Base-by-base conservation (phyloP, 2,797 vertebrate genomes). In the Falco novaeseelandiae region DNA sequence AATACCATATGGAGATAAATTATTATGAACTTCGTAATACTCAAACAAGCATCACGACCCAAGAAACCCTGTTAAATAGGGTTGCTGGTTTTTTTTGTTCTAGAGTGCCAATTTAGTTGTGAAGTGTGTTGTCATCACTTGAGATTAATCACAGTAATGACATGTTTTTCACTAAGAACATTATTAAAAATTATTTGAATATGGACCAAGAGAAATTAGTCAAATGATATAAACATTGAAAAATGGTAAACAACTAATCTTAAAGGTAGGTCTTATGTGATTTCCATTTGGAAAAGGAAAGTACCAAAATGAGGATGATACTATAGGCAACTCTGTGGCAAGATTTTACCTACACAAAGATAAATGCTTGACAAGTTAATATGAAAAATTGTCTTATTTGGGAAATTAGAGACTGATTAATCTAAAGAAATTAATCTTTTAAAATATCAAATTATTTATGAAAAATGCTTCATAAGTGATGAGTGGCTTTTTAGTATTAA, bases 61-160 rank as follows among this genome's bases (percentile, higher is more conserved):
- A 83, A 92, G 38, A 93, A 94, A 63, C 4, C 26, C 51, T 70
- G n/a, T 48, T 93, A 77, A 95, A 89, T 36, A 67, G 44, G 89
- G 44, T 74, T 91, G 63, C 40, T 93, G 78, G 5, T 30, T 77
- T 94, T 94, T 90, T 49, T 54, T 59, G 51, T 61, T 86, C 86
- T 77, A 73, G 26, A 19, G 2, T 36, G 58, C 69, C 78, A 93
- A 91, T 94, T 94, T 84, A 92, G 25, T 90, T 95, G 44, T 95
- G 57, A 34, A 89, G 49, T 63, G 30, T 80, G 55, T 73, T 96
- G 89, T 95, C 88, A 91, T 84, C 62, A 78, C 69, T 46, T 83
- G 85, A 97, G 61, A 97, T 97, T 94, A 95, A 96, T 96, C 85
- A 94, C 38, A 87, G 58, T 79, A 96, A 96, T 85, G 36, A 90